Evolutionary conservation across 53 echinoderm and acorn worm genomes (phyloP).

Genomic region (Patiria pectinifera): DNA sequence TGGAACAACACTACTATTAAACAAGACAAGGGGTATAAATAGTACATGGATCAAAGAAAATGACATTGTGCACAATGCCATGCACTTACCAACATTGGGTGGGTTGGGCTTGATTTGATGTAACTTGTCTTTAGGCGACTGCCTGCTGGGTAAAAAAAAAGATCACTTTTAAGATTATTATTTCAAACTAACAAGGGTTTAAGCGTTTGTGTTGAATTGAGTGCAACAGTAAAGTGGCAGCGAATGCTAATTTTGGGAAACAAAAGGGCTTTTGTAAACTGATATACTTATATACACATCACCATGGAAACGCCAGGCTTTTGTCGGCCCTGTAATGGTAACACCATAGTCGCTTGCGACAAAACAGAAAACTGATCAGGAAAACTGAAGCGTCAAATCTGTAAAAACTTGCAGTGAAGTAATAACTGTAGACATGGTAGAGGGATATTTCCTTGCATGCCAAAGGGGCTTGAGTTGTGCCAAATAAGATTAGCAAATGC

Average conservation of each 20-base stretch:
- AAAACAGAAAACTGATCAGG: neutral
- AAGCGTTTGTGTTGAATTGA: neutral
- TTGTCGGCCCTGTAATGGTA: neutral
- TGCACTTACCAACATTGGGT: constrained; percentile 54
- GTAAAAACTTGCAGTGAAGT: neutral
- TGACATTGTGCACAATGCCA: neutral
- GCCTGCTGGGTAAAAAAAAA: constrained; percentile 27
- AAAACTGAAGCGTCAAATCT: neutral
- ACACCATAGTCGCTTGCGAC: neutral
- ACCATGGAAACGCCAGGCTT: neutral
- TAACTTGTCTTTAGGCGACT: constrained; percentile 59
- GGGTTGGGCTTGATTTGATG: constrained; percentile 57
- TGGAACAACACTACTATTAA: neutral
- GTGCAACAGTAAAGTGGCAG: neutral
- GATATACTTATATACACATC: neutral
- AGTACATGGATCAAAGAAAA: neutral
- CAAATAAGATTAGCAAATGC: constrained; percentile 43
- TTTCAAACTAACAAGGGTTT: too few species aligned
- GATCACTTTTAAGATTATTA: neutral
- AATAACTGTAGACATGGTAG: neutral
- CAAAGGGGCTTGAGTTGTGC: neutral
- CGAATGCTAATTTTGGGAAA: too few species aligned
- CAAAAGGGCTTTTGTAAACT: too few species aligned
- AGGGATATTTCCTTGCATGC: neutral
- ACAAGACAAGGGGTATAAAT: too few species aligned